phyloP scores from a whole-genome alignment of 2,797 vertebrate genomes.

The Octomys mimax region DNA sequence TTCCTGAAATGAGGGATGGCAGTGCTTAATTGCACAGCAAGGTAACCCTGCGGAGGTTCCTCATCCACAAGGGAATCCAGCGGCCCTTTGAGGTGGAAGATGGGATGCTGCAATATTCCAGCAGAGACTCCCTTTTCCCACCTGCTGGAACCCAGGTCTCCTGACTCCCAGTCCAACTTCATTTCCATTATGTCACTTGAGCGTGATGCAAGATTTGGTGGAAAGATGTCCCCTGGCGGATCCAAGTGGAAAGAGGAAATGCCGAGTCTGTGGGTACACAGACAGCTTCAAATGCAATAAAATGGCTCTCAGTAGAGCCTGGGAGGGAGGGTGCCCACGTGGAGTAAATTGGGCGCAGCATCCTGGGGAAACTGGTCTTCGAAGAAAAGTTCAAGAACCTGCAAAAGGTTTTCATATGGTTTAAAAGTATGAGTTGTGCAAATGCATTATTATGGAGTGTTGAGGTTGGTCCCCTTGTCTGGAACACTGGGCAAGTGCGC shows the following conservation, averaged over 20 bases:
- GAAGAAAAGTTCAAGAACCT: neutral
- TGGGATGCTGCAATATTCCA: slow-evolving; percentile 51
- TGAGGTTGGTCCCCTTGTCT: neutral
- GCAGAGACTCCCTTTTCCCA: slow-evolving; percentile 65
- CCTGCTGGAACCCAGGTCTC: slow-evolving; percentile 67
- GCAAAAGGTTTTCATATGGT: neutral
- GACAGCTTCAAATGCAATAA: slow-evolving; percentile 21
- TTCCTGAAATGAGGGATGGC: neutral
- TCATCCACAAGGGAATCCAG: neutral
- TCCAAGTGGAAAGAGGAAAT: slow-evolving; percentile 37
- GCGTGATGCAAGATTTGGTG: slow-evolving; percentile 68
- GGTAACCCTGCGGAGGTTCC: slow-evolving; percentile 11
- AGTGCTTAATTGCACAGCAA: neutral
- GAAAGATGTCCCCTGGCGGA: slow-evolving; percentile 58
- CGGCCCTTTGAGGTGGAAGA: neutral
- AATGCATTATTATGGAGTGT: neutral
- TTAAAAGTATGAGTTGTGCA: neutral
- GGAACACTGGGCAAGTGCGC: neutral
- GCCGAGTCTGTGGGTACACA: neutral
- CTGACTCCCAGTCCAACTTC: slow-evolving; percentile 36
- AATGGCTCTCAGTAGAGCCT: neutral
- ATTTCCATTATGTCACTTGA: slow-evolving; percentile 65
- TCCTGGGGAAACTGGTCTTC: neutral
- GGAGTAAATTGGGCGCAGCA: neutral
- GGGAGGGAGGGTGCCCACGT: neutral